Evolutionary conservation across 2,888 invertebrate species (phyloP).

Genomic region (Periphyllus acericola): DNA sequence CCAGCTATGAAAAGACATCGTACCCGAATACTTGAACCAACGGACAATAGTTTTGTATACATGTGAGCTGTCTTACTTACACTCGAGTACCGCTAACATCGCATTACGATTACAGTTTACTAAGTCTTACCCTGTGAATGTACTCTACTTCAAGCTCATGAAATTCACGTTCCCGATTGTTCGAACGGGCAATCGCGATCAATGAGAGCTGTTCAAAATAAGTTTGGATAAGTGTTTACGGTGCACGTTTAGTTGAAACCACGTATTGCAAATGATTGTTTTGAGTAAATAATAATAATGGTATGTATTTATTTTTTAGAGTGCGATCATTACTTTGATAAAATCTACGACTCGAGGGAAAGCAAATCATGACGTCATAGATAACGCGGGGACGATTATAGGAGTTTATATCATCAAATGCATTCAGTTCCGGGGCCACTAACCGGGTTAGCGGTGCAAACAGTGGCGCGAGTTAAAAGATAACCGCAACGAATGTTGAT

Average conservation of each 20-base stretch:
- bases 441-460: not conserved
- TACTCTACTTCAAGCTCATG: not conserved
- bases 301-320: no score
- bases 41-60: no score
- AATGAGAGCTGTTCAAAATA: not conserved
- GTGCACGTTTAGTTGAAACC: not conserved
- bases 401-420: not conserved
- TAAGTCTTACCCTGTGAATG: slow-evolving; percentile 8
- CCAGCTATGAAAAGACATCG: no score
- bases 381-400: not conserved
- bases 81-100: not conserved
- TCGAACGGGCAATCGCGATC: not conserved
- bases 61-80: no score
- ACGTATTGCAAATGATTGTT: not conserved
- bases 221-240: not conserved
- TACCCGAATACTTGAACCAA: no score
- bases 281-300: not conserved
- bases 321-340: not conserved
- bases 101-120: not conserved
- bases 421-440: not conserved
- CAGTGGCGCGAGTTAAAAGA: not conserved
- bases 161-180: not conserved
- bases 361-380: not conserved
- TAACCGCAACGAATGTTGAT: not conserved
- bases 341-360: not conserved